Conservation (phyloP, 2,113 vertebrate species). For the Pipra filicauda region DNA sequence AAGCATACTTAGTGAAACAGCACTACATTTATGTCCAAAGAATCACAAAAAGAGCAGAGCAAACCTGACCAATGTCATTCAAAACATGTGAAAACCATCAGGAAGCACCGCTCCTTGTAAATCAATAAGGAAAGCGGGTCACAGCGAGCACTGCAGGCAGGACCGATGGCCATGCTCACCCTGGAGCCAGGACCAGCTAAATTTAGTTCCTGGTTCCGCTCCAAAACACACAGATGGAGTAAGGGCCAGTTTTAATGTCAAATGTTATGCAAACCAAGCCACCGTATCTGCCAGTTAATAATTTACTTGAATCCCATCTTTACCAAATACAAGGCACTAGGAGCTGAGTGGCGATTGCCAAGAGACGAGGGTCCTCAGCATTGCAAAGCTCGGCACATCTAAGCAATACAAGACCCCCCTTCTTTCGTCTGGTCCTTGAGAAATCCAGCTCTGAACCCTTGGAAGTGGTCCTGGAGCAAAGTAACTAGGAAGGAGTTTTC, state of each 20-base stretch:
- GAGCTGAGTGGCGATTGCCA: not conserved
- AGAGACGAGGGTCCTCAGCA: not conserved
- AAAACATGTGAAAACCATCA: not conserved
- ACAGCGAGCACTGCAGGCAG: rapidly evolving
- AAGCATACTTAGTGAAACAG: not conserved
- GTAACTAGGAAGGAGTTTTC: not conserved
- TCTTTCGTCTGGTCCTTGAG: not conserved
- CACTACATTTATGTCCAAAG: not conserved
- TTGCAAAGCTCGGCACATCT: rapidly evolving
- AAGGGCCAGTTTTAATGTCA: not conserved
- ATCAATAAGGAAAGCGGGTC: not conserved
- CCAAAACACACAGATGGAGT: slow-evolving; percentile 29
- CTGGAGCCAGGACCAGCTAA: not conserved
- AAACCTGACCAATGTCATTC: not conserved
- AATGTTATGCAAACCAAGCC: not conserved
- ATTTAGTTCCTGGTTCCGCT: slow-evolving; percentile 19
- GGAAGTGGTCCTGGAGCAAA: not conserved
- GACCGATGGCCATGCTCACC: not conserved
- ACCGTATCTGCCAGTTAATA: not conserved
- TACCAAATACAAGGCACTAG: not conserved
- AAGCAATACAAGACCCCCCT: not conserved
- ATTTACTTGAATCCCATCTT: not conserved
- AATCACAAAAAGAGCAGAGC: not conserved
- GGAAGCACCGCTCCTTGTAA: not conserved
- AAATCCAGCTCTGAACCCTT: not conserved